phyloP scores from a whole-genome alignment of 2,888 invertebrate species.

The Lasioglossum vierecki region DNA sequence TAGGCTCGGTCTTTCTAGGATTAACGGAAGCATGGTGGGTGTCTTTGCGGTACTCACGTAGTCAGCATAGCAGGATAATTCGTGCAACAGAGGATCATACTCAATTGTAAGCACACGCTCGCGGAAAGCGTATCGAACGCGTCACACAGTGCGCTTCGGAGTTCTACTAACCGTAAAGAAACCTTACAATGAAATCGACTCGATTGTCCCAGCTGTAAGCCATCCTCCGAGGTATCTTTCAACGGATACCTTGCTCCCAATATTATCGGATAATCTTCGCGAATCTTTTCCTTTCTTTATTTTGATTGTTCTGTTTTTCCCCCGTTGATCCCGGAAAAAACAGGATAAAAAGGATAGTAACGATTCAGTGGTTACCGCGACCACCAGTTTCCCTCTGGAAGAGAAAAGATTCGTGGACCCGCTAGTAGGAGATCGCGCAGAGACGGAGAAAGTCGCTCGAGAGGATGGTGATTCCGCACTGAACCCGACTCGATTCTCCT shows the following conservation, averaged over 20 bases:
- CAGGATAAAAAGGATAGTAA: not conserved
- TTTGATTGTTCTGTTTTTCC: not conserved
- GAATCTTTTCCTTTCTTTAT: not conserved
- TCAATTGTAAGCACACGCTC: slow-evolving; percentile 15
- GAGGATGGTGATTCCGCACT: slow-evolving; percentile 76
- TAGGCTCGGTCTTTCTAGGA: not conserved
- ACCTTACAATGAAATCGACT: slow-evolving; percentile 92
- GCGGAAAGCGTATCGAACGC: not conserved
- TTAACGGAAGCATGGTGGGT: not conserved
- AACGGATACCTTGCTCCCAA: not conserved
- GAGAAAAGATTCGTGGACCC: not conserved
- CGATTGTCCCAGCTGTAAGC: slow-evolving; percentile 94
- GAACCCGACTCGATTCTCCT: slow-evolving; percentile 68
- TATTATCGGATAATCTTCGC: not conserved
- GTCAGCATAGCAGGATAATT: slow-evolving; percentile 9
- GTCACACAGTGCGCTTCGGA: slow-evolving; percentile 14
- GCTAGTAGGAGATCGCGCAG: not conserved
- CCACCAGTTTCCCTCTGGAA: not conserved
- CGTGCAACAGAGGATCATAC: slow-evolving; percentile 7
- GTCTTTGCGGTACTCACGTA: not conserved
- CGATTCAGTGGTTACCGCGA: not conserved
- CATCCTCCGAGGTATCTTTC: slow-evolving; percentile 84
- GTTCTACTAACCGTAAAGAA: slow-evolving; percentile 90
- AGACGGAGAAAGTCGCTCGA: slow-evolving; percentile 70
- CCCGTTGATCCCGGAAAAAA: not conserved